Base-by-base conservation (phyloP, 2,113 vertebrate genomes). In the Cacatua alba region DNA sequence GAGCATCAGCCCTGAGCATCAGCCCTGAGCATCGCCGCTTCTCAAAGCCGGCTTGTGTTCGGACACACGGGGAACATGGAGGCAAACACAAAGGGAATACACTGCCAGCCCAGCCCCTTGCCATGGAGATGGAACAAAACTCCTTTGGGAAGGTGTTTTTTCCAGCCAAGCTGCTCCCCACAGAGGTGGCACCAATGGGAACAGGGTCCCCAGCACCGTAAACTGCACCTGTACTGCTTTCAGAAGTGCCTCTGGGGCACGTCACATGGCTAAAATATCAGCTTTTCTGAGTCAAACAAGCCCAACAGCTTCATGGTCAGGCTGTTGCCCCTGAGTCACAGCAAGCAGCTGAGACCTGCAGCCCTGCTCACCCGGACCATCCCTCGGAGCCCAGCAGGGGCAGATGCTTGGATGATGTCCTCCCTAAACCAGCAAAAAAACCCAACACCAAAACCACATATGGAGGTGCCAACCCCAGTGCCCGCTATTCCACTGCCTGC, bases 131-230 rank as follows among this genome's bases (percentile, higher is more conserved):
- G 39, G 33, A 19, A 43, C 29, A 5, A 3, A 55, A 13, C 1
- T 3, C 71, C 81, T 1, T 3, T 1, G 9, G 83, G 83, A 44
- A 29, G 0, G 41, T 11, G 48, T 16, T 55, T 2, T 14, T 6
- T 35, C 57, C 43, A 5, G 87, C 62, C 67, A 4, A 15, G n/a
- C 23, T 0, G 0, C 6, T 28, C n/a, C n/a, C 14, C 0, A 0
- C 39, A 70, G 62, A 78, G 2, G 71, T 2, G 82, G 17, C 62
- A n/a, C 18, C 60, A 23, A 0, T 0, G 7, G 71, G 37, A 31
- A 13, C 3, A 6, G 67, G 51, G 76, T 44, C 25, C 68, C 39
- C 85, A 7, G 76, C 3, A 4, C 19, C 26, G 11, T 67, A 19
- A 51, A 46, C 10, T 3, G 7, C 3, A 0, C 28, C n/a, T 10